phyloP scores from a whole-genome alignment of 2,113 vertebrate species.

The Lagopus muta region DNA sequence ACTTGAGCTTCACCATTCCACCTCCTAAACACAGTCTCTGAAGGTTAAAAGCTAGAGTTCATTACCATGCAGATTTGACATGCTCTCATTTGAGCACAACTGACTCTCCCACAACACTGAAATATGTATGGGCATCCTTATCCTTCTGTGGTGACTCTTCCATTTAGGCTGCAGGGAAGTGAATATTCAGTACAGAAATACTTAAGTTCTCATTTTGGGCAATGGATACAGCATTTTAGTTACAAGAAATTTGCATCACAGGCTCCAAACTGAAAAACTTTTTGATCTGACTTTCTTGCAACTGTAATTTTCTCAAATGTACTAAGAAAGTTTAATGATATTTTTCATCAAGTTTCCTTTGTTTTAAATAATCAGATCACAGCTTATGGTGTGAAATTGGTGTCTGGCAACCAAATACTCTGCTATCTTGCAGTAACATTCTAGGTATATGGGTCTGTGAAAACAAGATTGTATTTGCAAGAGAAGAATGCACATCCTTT shows the following conservation, averaged over 20 bases:
- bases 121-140: background rate
- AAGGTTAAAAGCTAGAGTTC: background rate
- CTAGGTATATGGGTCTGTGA: background rate
- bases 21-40: background rate
- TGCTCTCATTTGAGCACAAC: background rate
- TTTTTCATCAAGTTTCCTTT: background rate
- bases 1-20: background rate
- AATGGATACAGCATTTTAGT: background rate
- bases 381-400: background rate
- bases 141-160: background rate
- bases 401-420: background rate
- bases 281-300: background rate
- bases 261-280: background rate
- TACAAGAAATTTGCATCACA: background rate
- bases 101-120: background rate
- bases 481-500: background rate
- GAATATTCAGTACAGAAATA: background rate
- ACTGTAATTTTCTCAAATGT: background rate
- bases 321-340: background rate
- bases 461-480: background rate
- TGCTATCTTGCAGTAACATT: background rate
- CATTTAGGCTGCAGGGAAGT: background rate
- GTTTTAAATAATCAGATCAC: background rate
- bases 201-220: background rate
- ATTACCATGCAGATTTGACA: fast-evolving